Percentiles rank a stretch among this genome's conserved stretches.
phyloP scores from a whole-genome alignment of 1,140 invertebrate species.

The Diuraphis noxia region DNA sequence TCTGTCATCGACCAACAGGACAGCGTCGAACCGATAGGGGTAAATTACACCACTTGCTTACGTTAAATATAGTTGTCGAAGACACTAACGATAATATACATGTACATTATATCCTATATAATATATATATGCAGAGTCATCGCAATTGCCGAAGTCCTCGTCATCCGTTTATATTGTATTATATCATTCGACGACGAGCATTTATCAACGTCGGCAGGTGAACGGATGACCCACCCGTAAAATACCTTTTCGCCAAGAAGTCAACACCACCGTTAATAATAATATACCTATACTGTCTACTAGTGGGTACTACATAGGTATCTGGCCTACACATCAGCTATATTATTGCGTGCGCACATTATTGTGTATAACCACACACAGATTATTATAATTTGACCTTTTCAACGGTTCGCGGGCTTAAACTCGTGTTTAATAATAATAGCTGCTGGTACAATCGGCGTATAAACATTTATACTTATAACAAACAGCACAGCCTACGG shows the following conservation, averaged over 20 bases:
- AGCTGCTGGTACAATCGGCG: background rate
- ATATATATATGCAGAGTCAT: background rate
- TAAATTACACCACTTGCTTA: background rate
- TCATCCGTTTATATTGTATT: background rate
- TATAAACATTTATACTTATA: background rate
- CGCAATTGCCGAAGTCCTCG: background rate
- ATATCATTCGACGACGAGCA: background rate
- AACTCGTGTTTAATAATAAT: background rate
- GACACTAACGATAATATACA: slow-evolving; percentile 13
- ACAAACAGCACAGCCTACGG: background rate
- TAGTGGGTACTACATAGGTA: background rate
- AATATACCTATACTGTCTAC: background rate
- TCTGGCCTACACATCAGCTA: too few species aligned
- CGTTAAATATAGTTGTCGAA: background rate
- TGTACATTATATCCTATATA: background rate
- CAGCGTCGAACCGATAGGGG: background rate
- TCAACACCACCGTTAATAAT: background rate
- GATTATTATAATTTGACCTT: background rate
- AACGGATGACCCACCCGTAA: background rate
- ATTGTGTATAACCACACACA: background rate
- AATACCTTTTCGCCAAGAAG: background rate
- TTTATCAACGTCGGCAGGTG: slow-evolving; percentile 26
- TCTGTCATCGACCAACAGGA: background rate
- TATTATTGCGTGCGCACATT: background rate
- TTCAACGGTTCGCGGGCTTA: background rate